Evolutionary conservation across 2,888 invertebrate species (phyloP), one percentile per base, ranked within the genome.

Genomic region (Bunonema sp.): DNA sequence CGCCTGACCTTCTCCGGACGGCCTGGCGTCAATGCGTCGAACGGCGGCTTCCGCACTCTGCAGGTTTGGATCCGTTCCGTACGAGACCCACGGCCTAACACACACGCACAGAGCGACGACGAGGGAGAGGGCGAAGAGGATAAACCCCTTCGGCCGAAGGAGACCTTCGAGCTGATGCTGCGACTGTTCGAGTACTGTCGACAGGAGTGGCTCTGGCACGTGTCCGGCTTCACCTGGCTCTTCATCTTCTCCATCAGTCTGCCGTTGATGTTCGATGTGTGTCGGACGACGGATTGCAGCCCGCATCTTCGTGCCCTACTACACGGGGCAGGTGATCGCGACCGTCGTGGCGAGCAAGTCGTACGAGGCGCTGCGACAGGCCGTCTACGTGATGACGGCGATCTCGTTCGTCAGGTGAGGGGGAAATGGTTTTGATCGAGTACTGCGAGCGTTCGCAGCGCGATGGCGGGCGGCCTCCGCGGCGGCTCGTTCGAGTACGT

Each of bases 251-350:
- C 66, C 3, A 36, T 60, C 29, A 64, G 61, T 59, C 16, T 21
- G 8, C 19, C 8, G 16, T 7, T 31, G 31, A 5, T 26, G 5
- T 37, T 4, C 15, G 5, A 31, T 31, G 12, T 31, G 12, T 31
- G 5, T 31, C 31, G 16, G 31, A 19, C 16, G 15, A 20, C 8
- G 12, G 19, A 4, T 46, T 61, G 35, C 41, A 63, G 70, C 70
- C 26, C 61, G 70, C 37, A 70, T 71, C 35, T 71, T 72, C 52
- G 65, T 70, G 2, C 71, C 71, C 4, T 71, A 59, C 53, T 71
- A 67, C 51, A 71, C 71, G 1, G 55, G 55, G 26, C 61, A 68
- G 43, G 71, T 72, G 23, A 70, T 72, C 16, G 69, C 70, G 35
- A 67, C 68, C 19, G 71, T 72, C 19, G 70, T 70, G 2, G 52